These are phyloP conservation scores for Mugil cephalus DNA, from an alignment of 2,113 vertebrate genomes.

Conservation along the genomic window DNA sequence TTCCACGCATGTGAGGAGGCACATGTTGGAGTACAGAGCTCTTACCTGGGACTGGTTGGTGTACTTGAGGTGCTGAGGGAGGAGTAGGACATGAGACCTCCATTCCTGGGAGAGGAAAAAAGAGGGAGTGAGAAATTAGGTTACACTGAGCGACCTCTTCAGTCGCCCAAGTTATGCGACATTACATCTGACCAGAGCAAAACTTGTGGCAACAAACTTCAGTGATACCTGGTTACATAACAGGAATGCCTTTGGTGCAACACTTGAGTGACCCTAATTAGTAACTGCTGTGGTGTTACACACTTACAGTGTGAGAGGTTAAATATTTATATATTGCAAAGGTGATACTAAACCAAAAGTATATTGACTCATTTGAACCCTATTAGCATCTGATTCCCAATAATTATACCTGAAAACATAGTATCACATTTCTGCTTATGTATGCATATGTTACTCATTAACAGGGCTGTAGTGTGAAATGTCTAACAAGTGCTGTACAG, in stretches of 20 bases:
- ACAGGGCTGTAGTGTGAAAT: neutral
- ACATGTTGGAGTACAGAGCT: neutral
- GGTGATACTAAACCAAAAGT: neutral
- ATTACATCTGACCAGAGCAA: neutral
- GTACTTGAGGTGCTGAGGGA: slow-evolving; percentile 60
- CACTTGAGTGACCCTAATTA: slow-evolving; percentile 34
- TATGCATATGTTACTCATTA: neutral
- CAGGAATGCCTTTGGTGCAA: slow-evolving; percentile 32
- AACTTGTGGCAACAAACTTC: slow-evolving; percentile 9
- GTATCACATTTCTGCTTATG: neutral
- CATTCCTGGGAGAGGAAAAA: slow-evolving; percentile 80
- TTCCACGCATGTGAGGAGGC: neutral
- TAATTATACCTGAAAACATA: neutral
- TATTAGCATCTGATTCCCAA: neutral
- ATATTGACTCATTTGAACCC: neutral
- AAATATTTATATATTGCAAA: neutral
- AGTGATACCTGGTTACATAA: slow-evolving; percentile 45
- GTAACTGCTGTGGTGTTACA: slow-evolving; percentile 26
- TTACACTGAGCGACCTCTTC: slow-evolving; percentile 18
- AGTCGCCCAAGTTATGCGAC: slow-evolving; percentile 8
- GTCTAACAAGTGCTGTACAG: neutral
- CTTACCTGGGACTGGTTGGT: slow-evolving; percentile 74
- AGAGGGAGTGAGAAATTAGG: slow-evolving; percentile 1
- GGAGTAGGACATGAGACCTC: slow-evolving; percentile 49
- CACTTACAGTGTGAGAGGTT: neutral